These are phyloP conservation scores for Lamellibrachia columna DNA, from an alignment of 2,888 invertebrate species.

Conservation along the genomic window DNA sequence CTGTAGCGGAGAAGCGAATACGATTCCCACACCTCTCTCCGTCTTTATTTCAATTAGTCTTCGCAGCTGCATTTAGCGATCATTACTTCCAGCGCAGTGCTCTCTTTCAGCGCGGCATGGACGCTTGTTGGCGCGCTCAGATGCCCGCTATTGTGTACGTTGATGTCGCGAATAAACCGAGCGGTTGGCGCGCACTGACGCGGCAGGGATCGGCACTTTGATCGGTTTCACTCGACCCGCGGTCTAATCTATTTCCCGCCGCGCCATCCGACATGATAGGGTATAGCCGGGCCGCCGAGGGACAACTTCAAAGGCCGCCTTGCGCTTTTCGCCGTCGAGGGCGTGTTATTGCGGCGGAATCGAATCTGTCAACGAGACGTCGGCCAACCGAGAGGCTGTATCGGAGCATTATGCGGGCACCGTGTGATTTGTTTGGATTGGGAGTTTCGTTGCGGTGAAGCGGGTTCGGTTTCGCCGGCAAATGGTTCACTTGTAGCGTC, in stretches of 20 bases:
- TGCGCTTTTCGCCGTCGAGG: not conserved
- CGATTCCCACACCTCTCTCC: not conserved
- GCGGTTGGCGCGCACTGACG: not conserved
- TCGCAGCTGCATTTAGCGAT: slow-evolving; percentile 6
- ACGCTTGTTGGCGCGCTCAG: not conserved
- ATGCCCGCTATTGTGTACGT: not conserved
- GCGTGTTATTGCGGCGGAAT: slow-evolving; percentile 12
- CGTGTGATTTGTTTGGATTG: slow-evolving; percentile 12
- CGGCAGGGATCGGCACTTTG: not conserved
- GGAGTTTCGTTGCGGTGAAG: not conserved
- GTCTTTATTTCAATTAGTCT: slow-evolving; percentile 7
- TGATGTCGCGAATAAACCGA: not conserved
- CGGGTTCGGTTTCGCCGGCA: not conserved
- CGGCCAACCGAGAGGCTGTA: not conserved
- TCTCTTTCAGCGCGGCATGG: not conserved
- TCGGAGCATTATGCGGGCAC: not conserved
- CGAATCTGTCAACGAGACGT: slow-evolving; percentile 7
- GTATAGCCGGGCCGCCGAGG: not conserved
- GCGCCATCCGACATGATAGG: not conserved
- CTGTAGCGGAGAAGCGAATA: not conserved
- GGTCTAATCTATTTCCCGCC: not conserved
- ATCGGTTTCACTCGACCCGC: slow-evolving; percentile 11
- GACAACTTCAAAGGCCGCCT: slow-evolving; percentile 16
- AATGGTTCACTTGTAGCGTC: not conserved
- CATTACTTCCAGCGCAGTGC: slow-evolving; percentile 11